A percentile compares a stretch with the other conserved stretches of the same genome.
These are phyloP conservation scores for Seira sanloemensis DNA, from an alignment of 2,888 invertebrate genomes.

Conservation along the genomic window DNA sequence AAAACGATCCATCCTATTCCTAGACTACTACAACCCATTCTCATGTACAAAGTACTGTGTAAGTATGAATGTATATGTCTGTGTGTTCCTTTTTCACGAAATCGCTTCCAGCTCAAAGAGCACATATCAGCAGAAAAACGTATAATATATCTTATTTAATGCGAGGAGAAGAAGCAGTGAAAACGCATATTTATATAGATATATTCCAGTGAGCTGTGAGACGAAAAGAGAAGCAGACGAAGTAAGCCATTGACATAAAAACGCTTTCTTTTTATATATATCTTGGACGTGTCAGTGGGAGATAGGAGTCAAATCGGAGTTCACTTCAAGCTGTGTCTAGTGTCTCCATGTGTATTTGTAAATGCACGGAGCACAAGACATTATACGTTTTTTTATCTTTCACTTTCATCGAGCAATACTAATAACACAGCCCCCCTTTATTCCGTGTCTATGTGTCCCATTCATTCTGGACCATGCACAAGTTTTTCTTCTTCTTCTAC, in stretches of 20 bases:
- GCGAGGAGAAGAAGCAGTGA: background rate
- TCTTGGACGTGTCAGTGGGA: conserved; percentile 45
- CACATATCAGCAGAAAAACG: too few relatives aligned
- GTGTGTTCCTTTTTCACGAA: too few relatives aligned
- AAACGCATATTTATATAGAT: conserved; percentile 18
- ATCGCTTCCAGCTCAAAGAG: conserved; percentile 37
- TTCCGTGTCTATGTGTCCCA: too few relatives aligned
- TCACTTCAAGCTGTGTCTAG: conserved; percentile 23
- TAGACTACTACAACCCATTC: background rate
- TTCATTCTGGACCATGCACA: too few relatives aligned
- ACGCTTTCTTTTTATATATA: conserved; percentile 17
- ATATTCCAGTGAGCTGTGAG: too few relatives aligned
- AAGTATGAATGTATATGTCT: background rate
- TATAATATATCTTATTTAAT: conserved; percentile 40
- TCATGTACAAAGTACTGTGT: background rate
- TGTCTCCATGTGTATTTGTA: too few relatives aligned
- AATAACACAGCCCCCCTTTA: too few relatives aligned
- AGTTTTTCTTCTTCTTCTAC: too few relatives aligned
- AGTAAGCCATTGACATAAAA: conserved; percentile 35
- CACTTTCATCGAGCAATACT: conserved; percentile 25
- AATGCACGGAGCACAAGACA: too few relatives aligned
- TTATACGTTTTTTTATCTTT: conserved; percentile 30
- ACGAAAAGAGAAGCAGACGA: conserved; percentile 2
- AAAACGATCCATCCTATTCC: conserved; percentile 27
- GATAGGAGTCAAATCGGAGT: conserved; percentile 54